These are phyloP conservation scores for Hydrozoanthus gracilis DNA, from an alignment of 92 coral and sea anemone genomes.

Conservation along the genomic window DNA sequence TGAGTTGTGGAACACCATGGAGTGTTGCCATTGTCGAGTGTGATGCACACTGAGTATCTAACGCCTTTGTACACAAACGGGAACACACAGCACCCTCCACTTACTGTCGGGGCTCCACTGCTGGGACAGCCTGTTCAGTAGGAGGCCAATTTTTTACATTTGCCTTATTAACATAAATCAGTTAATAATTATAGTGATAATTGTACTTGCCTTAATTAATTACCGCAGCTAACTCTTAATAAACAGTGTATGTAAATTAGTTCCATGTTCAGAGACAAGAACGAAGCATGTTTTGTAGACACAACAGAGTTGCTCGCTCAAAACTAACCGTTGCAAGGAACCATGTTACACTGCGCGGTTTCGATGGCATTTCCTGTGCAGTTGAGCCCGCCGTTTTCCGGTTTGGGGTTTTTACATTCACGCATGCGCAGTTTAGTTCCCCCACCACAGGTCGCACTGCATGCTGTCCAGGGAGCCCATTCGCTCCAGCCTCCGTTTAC, in stretches of 20 bases:
- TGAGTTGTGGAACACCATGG: constrained; percentile 18
- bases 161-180: background rate
- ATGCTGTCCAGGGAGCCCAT: constrained; percentile 91
- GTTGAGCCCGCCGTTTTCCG: constrained; percentile 88
- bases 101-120: background rate
- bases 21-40: background rate
- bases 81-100: constrained; percentile 9
- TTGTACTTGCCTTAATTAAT: too few species aligned
- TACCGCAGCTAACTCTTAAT: too few species aligned
- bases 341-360: constrained; percentile 70
- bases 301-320: background rate
- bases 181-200: background rate
- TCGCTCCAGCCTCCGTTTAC: constrained; percentile 37
- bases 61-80: constrained; percentile 23
- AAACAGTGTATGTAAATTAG: too few species aligned
- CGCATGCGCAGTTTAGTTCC: constrained; percentile 86
- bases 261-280: too few species aligned
- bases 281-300: background rate
- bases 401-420: constrained; percentile 80
- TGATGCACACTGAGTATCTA: background rate
- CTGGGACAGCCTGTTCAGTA: constrained; percentile 2
- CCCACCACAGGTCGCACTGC: constrained; percentile 90
- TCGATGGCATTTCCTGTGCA: constrained; percentile 87
- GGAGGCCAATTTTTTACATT: background rate
- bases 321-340: constrained; percentile 55